Evolutionary conservation across 1,140 invertebrate genomes (phyloP), one percentile per base, ranked within the genome.

Genomic region (Drosophila ironensis): DNA sequence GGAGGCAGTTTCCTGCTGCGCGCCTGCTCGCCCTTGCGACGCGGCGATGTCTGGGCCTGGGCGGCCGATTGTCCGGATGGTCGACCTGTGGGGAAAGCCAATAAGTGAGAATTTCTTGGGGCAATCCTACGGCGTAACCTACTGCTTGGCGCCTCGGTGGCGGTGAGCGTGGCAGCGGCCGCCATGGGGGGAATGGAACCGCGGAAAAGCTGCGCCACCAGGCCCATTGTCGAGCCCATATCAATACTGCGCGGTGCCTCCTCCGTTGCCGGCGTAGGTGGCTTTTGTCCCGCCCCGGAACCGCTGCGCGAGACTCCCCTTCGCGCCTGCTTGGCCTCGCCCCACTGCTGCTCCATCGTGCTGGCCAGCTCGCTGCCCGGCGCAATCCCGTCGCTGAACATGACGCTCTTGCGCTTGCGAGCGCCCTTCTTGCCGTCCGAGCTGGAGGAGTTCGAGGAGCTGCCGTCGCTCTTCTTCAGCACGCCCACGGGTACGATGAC

Each of bases 351-450:
- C 42, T 88, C 86, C 72, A 89, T 87, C 46, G 87, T 86, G 88
- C 96, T 95, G 51, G 95, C 95, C 64, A 97, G 91, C 91, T 97
- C 96, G 84, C 96, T 96, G 57, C 96, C 96, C 53, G 96, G 96
- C 70, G 96, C 92, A 88, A 98, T 97, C 68, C 96, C 96, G 91
- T 97, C 96, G 80, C 96, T 97, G 90, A 98, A 98, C 92, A 97
- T 97, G 5, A 98, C 96, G 68, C 94, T 95, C 94, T 89, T 93
- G 89, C 82, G 94, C 90, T 88, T 93, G 91, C 72, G 91, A 47
- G 27, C 88, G 61, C 30, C 90, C 84, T 90, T 92, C 78, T 81
- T 92, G n/a, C 81, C 77, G 41, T 82, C 80, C 6, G 87, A 87
- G 9, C 73, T 72, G 24, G 87, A 87, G 0, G 87, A 87, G 11